Percentiles rank a stretch among this genome's conserved stretches.
Evolutionary conservation across 2,797 vertebrate species (phyloP).

Genomic region (Oreochromis mossambicus): DNA sequence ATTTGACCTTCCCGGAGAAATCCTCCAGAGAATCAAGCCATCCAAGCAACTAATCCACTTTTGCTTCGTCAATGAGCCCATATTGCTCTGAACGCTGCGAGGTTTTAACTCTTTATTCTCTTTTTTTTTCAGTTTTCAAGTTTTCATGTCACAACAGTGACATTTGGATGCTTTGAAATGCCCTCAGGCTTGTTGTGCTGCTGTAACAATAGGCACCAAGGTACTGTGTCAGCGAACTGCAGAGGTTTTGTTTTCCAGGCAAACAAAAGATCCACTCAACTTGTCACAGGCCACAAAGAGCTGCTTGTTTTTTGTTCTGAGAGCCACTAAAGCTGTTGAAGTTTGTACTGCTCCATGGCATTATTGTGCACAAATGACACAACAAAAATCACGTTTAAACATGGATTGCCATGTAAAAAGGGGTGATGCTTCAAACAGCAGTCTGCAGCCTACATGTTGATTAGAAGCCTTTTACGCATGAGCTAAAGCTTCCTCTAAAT

Average conservation of each 20-base stretch:
- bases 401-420: neutral
- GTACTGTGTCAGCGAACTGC: slow-evolving; percentile 36
- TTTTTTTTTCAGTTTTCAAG: neutral
- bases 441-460: neutral
- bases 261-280: slow-evolving; percentile 51
- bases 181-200: neutral
- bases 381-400: neutral
- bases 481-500: neutral
- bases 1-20: slow-evolving; percentile 47
- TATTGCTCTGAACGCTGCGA: neutral
- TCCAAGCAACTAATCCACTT: slow-evolving; percentile 50
- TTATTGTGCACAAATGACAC: neutral
- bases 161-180: neutral
- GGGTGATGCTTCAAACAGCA: neutral
- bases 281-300: slow-evolving; percentile 35
- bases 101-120: slow-evolving; percentile 9
- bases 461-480: neutral
- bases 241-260: slow-evolving; percentile 48
- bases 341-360: neutral
- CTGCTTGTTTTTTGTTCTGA: slow-evolving; percentile 14
- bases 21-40: slow-evolving; percentile 41
- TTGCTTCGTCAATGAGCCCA: slow-evolving; percentile 18
- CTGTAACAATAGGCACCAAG: slow-evolving; percentile 33
- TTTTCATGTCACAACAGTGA: neutral
- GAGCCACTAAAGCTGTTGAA: neutral